A percentile compares a stretch with the other conserved stretches of the same genome.
These are phyloP conservation scores for Dryobotodes eremita DNA, from an alignment of 2,888 invertebrate species.

Conservation along the genomic window DNA sequence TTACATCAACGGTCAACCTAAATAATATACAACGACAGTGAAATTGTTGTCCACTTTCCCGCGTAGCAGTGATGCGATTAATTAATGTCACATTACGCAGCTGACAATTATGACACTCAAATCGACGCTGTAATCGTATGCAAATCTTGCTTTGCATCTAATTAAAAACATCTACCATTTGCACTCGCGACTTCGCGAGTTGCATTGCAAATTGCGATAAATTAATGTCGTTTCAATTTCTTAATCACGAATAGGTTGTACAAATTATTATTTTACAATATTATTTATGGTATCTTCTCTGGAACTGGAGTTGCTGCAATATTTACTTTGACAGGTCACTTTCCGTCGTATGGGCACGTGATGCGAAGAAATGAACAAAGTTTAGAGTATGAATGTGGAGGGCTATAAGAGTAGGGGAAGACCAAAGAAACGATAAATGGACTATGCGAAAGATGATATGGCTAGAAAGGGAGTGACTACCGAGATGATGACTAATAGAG, in stretches of 20 bases:
- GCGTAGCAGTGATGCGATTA: constrained; percentile 63
- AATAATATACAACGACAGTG: constrained; percentile 63
- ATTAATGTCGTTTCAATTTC: constrained; percentile 8
- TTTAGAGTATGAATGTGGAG: background rate
- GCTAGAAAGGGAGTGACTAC: background rate
- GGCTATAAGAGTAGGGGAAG: background rate
- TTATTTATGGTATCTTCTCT: background rate
- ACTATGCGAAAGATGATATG: background rate
- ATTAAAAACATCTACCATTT: constrained; percentile 21
- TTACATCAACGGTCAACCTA: constrained; percentile 58
- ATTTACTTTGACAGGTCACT: background rate
- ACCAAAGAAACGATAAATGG: background rate
- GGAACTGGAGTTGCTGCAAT: background rate
- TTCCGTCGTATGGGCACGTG: background rate
- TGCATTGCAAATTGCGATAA: constrained; percentile 14
- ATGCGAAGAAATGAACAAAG: background rate
- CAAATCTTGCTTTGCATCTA: constrained; percentile 43
- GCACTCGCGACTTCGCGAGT: constrained; percentile 8
- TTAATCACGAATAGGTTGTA: background rate
- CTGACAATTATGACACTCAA: constrained; percentile 49
- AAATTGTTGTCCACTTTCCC: constrained; percentile 71
- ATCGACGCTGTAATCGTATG: constrained; percentile 45
- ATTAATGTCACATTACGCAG: constrained; percentile 62
- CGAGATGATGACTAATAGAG: background rate
- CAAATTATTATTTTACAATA: constrained; percentile 1